Conservation (phyloP, 2,113 vertebrate genomes). For the Chionis minor region DNA sequence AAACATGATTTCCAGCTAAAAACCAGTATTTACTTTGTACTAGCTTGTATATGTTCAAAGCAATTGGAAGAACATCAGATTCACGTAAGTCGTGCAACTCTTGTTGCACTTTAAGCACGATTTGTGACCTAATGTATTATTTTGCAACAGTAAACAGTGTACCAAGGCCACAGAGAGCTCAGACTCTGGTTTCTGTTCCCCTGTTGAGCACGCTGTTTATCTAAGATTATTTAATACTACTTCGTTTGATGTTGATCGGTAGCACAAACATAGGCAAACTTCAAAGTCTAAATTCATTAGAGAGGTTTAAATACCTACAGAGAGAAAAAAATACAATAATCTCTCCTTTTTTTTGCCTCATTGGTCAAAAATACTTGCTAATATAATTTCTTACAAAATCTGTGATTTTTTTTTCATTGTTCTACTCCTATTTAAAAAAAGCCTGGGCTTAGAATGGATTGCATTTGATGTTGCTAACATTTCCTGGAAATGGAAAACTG, state of each 20-base stretch:
- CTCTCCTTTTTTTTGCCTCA: neutral
- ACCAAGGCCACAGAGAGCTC: slow-evolving; percentile 7
- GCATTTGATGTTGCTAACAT: slow-evolving; percentile 37
- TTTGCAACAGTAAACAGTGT: slow-evolving; percentile 26
- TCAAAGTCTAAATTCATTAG: slow-evolving; percentile 2
- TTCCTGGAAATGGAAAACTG: slow-evolving; percentile 51
- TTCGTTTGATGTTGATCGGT: neutral
- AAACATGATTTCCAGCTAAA: neutral
- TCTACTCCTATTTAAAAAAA: neutral
- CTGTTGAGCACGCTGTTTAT: neutral
- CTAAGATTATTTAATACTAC: neutral
- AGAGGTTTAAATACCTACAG: neutral
- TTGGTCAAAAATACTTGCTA: neutral
- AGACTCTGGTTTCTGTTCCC: neutral
- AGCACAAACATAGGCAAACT: neutral
- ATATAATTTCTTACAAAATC: neutral
- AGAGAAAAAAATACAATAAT: neutral
- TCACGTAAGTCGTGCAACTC: neutral
- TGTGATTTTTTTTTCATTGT: slow-evolving; percentile 22
- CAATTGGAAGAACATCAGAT: neutral
- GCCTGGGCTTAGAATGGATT: slow-evolving; percentile 15
- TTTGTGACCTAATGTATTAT: slow-evolving; percentile 22
- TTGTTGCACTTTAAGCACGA: neutral
- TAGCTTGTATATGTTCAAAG: neutral
- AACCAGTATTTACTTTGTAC: neutral